phyloP scores from a whole-genome alignment of 2,113 vertebrate species.

The Ciconia boyciana region DNA sequence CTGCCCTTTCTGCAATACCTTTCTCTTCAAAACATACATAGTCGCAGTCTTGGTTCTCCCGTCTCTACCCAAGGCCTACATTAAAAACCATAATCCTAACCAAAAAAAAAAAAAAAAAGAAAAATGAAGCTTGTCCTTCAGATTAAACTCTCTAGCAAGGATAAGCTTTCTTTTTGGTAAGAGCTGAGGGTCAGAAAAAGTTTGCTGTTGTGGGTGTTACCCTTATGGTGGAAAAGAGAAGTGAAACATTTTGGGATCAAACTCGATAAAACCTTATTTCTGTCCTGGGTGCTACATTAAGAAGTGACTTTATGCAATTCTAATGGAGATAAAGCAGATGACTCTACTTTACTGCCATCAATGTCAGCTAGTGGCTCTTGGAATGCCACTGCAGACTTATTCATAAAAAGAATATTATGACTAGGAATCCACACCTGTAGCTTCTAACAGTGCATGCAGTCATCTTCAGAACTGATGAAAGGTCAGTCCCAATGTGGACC shows the following conservation, averaged over 20 bases:
- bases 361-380: background rate
- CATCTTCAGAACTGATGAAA: background rate
- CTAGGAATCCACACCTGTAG: background rate
- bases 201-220: background rate
- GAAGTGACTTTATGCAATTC: background rate
- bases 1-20: background rate
- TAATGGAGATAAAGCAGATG: background rate
- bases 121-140: accelerated
- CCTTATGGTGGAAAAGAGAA: background rate
- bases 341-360: background rate
- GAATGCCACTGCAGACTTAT: background rate
- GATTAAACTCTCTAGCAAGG: background rate
- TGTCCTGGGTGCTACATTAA: background rate
- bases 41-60: background rate
- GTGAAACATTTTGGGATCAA: background rate
- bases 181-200: background rate
- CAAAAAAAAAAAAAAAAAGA: accelerated
- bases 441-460: background rate
- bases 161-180: background rate
- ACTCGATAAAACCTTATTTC: background rate
- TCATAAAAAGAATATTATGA: background rate
- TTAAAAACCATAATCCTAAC: background rate
- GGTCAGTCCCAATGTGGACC: background rate
- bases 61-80: background rate
- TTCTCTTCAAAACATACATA: background rate